Conservation (phyloP, 2,797 vertebrate species). For the Prunella strophiata region DNA sequence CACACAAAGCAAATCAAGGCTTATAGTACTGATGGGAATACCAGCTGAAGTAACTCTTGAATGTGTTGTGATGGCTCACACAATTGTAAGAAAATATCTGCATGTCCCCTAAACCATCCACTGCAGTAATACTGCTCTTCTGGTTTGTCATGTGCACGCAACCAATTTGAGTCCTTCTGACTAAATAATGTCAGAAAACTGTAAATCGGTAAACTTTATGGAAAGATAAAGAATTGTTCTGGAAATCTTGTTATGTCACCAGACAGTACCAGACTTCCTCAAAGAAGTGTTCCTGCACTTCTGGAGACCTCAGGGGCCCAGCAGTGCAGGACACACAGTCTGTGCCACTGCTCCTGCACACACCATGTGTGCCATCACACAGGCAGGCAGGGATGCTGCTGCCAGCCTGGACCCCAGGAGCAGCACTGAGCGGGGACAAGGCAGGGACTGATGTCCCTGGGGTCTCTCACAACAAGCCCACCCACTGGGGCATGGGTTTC, state of each 20-base stretch:
- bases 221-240: neutral
- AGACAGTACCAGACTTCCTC: neutral
- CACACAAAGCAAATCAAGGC: neutral
- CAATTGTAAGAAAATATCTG: neutral
- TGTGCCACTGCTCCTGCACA: neutral
- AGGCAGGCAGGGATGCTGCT: neutral
- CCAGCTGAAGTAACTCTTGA: neutral
- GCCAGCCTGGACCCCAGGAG: neutral
- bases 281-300: neutral
- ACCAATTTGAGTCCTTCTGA: neutral
- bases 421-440: rapidly evolving
- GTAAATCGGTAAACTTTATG: neutral
- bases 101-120: neutral
- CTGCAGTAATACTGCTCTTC: neutral
- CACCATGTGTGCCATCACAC: rapidly evolving
- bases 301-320: neutral
- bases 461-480: neutral
- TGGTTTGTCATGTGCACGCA: neutral
- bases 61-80: neutral
- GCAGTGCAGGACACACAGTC: neutral
- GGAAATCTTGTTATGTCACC: neutral
- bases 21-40: neutral
- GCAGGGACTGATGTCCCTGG: neutral
- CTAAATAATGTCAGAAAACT: neutral
- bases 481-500: rapidly evolving